phyloP scores from a whole-genome alignment of 2,888 invertebrate genomes.

The Eristalis pertinax region DNA sequence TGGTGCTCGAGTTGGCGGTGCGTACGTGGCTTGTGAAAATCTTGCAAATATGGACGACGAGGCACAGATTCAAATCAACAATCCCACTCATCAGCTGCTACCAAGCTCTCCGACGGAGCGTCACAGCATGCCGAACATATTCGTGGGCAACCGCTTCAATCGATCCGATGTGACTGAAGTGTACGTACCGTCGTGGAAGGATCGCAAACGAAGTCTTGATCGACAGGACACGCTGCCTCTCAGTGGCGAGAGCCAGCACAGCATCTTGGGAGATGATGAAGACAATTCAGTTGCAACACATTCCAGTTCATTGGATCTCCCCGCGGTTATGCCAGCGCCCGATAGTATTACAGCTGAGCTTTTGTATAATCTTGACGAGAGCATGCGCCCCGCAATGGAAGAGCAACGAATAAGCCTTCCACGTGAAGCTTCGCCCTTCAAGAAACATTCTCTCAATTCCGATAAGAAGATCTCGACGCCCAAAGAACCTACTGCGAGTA shows the following conservation, averaged over 20 bases:
- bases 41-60: constrained; percentile 85
- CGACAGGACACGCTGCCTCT: constrained; percentile 58
- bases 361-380: constrained; percentile 82
- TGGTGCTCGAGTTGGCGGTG: constrained; percentile 82
- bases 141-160: constrained; percentile 84
- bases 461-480: constrained; percentile 81
- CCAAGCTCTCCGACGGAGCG: constrained; percentile 80
- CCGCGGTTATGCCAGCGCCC: constrained; percentile 82
- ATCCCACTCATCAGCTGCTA: constrained; percentile 63
- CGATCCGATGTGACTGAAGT: constrained; percentile 83
- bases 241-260: constrained; percentile 28
- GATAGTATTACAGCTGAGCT: constrained; percentile 83
- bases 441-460: constrained; percentile 84
- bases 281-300: constrained; percentile 81
- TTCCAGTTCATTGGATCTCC: constrained; percentile 84
- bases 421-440: constrained; percentile 79
- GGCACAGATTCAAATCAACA: constrained; percentile 82
- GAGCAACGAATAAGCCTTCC: constrained; percentile 76
- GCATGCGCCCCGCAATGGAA: constrained; percentile 37
- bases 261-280: constrained; percentile 49
- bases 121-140: constrained; percentile 86
- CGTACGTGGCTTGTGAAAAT: constrained; percentile 87
- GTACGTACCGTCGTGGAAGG: constrained; percentile 83
- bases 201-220: constrained; percentile 78
- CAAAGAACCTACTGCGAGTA: constrained; percentile 60